Conservation (phyloP, 2,888 invertebrate species). For the Cynaeus angustus region DNA sequence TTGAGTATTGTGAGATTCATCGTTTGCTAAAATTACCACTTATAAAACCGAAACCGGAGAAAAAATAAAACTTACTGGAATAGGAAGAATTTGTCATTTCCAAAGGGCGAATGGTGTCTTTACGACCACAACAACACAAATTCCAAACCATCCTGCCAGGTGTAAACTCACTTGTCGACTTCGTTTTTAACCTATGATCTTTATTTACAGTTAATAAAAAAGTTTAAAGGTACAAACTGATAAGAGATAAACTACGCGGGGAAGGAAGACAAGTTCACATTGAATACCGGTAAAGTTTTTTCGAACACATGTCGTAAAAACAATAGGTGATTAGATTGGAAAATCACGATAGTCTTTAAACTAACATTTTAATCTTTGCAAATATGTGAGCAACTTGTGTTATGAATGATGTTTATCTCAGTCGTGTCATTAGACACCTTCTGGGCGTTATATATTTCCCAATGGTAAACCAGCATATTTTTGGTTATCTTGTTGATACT, state of each 20-base stretch:
- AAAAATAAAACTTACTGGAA: conserved; percentile 3
- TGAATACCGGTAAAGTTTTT: too few relatives aligned
- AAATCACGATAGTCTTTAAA: too few relatives aligned
- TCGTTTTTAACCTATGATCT: conserved; percentile 27
- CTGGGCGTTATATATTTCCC: too few relatives aligned
- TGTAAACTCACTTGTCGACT: not conserved
- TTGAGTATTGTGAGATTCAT: conserved; percentile 39
- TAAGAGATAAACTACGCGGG: not conserved
- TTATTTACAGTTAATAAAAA: conserved; percentile 12
- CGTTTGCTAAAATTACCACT: not conserved
- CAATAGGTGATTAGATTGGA: too few relatives aligned
- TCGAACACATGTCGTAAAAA: too few relatives aligned
- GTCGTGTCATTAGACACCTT: too few relatives aligned
- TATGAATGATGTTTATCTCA: too few relatives aligned
- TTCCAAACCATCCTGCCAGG: conserved; percentile 29
- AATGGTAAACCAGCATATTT: too few relatives aligned
- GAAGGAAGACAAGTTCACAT: too few relatives aligned
- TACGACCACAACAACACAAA: conserved; percentile 30
- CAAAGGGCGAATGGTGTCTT: not conserved
- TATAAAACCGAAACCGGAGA: not conserved
- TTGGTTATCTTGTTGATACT: too few relatives aligned
- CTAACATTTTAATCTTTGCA: too few relatives aligned
- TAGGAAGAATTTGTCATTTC: conserved; percentile 22
- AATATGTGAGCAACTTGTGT: too few relatives aligned
- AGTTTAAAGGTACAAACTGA: conserved; percentile 28